phyloP scores from a whole-genome alignment of 2,797 vertebrate genomes.

The Setipinna tenuifilis region DNA sequence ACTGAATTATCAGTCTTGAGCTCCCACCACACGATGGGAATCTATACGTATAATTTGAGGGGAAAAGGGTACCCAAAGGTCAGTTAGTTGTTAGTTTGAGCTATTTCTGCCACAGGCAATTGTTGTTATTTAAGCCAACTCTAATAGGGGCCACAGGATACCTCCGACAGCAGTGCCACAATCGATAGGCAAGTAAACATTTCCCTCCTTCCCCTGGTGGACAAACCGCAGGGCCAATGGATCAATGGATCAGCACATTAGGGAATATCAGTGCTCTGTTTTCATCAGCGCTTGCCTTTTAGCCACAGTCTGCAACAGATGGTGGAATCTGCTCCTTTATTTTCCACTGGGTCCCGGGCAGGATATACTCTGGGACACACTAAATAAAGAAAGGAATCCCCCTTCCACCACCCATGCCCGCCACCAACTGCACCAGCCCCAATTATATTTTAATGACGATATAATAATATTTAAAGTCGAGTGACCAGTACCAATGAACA shows the following conservation, averaged over 20 bases:
- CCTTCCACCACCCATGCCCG: too few relatives aligned
- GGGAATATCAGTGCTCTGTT: background rate
- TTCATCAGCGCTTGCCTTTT: background rate
- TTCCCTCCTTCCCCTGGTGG: conserved; percentile 2
- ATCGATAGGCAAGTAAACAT: conserved; percentile 11
- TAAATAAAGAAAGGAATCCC: too few relatives aligned
- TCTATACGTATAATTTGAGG: background rate
- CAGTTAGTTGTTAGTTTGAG: background rate
- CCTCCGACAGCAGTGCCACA: background rate
- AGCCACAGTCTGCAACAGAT: background rate
- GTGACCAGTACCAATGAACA: background rate
- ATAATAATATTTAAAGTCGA: background rate
- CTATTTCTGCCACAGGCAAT: background rate
- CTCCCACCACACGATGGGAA: background rate
- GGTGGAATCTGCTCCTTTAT: background rate
- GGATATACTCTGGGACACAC: background rate
- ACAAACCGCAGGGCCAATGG: background rate
- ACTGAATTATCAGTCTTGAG: background rate
- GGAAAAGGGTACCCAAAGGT: background rate
- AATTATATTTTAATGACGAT: background rate
- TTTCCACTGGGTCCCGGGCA: background rate
- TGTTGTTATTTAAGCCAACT: conserved; percentile 16
- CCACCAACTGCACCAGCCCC: too few relatives aligned
- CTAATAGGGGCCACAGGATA: background rate
- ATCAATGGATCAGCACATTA: conserved; percentile 16